These are phyloP conservation scores for Drosophila ficusphila DNA, from an alignment of 1,140 invertebrate species.

Conservation along the genomic window DNA sequence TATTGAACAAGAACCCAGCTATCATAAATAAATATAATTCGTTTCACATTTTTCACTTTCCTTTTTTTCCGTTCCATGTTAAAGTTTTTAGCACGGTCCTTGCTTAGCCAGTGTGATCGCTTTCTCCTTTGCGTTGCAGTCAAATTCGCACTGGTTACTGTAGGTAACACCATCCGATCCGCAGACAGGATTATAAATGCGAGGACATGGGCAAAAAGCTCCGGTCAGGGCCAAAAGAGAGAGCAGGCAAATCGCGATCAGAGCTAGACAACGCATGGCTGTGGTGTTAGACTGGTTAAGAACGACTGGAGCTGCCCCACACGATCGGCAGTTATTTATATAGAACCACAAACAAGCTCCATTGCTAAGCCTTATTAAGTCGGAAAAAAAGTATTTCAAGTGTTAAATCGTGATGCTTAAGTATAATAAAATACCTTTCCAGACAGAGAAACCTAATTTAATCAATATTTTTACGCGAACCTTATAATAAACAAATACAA, in stretches of 20 bases:
- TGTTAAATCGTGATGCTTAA: too few relatives aligned
- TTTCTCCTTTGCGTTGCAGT: constrained; percentile 34
- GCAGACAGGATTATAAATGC: constrained; percentile 57
- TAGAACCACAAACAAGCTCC: too few relatives aligned
- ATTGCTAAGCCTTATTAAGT: too few relatives aligned
- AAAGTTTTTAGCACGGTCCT: constrained; percentile 37
- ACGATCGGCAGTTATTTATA: constrained; percentile 51
- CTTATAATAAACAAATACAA: too few relatives aligned
- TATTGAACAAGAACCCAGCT: too few relatives aligned
- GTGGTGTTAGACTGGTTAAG: constrained; percentile 23
- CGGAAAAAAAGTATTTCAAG: too few relatives aligned
- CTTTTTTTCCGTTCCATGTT: too few relatives aligned
- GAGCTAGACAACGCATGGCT: constrained; percentile 54
- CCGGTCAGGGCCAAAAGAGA: constrained; percentile 31
- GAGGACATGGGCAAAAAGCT: constrained; percentile 49
- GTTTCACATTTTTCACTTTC: too few relatives aligned
- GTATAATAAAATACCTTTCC: too few relatives aligned
- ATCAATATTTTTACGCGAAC: too few relatives aligned
- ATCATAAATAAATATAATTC: too few relatives aligned
- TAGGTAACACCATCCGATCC: constrained; percentile 62
- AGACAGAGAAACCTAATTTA: too few relatives aligned
- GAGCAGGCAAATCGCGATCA: constrained; percentile 43
- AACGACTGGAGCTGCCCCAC: constrained; percentile 47
- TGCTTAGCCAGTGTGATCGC: constrained; percentile 26
- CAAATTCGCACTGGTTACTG: constrained; percentile 58